Evolutionary conservation across 2,888 invertebrate species (phyloP).

Genomic region (Ischnura elegans): DNA sequence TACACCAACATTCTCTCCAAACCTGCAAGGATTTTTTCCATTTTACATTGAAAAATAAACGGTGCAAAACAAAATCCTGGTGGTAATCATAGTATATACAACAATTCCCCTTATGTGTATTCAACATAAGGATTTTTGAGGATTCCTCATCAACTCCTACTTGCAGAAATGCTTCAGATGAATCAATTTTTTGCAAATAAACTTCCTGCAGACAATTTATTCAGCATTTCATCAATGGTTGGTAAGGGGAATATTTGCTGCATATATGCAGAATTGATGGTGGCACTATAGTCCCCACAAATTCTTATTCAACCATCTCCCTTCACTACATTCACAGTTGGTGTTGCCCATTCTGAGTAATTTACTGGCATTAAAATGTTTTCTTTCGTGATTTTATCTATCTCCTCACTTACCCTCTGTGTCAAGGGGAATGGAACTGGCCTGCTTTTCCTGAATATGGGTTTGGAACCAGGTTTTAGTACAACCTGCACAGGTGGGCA

Average conservation of each 20-base stretch:
- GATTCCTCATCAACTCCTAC: not conserved
- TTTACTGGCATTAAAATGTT: not conserved
- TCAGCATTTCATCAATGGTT: not conserved
- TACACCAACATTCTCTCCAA: not conserved
- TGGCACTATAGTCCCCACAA: slow-evolving; percentile 17
- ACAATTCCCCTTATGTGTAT: slow-evolving; percentile 12
- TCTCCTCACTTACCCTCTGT: not conserved
- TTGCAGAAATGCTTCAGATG: not conserved
- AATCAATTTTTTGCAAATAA: not conserved
- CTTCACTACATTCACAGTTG: slow-evolving; percentile 26
- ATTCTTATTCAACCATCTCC: not conserved
- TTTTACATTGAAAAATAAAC: not conserved
- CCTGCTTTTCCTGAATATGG: no score
- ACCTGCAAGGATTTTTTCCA: not conserved
- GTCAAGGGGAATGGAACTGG: no score
- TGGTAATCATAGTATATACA: not conserved
- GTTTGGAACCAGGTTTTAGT: no score
- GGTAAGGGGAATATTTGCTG: not conserved
- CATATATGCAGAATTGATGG: not conserved
- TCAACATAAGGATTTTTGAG: not conserved
- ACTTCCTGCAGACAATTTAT: not conserved
- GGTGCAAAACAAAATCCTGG: not conserved
- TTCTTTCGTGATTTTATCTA: not conserved
- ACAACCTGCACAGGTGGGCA: no score
- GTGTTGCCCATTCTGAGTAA: not conserved